phyloP scores from a whole-genome alignment of 1,140 invertebrate species.

The Harlomillsia oculata region DNA sequence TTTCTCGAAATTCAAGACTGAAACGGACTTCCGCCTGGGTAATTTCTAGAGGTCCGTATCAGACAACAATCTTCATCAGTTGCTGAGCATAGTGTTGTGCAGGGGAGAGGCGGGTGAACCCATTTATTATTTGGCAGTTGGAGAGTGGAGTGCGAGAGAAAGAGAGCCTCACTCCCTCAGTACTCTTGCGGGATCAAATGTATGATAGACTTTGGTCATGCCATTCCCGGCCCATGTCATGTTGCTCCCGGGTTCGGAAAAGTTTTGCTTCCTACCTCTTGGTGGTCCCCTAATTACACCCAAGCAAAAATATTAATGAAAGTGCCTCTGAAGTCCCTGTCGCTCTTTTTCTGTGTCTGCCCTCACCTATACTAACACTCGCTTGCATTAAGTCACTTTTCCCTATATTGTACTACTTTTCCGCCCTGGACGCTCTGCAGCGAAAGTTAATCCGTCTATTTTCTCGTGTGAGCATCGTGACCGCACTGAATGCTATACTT shows the following conservation, averaged over 20 bases:
- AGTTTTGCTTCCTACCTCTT: background rate
- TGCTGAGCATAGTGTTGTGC: conserved; percentile 1
- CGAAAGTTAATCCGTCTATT: conserved; percentile 2
- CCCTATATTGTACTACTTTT: background rate
- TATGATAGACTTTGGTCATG: conserved; percentile 11
- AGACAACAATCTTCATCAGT: conserved; percentile 8
- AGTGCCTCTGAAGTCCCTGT: background rate
- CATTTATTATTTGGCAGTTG: conserved; percentile 9
- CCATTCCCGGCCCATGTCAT: conserved; percentile 5
- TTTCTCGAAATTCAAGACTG: background rate
- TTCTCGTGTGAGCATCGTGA: too few species aligned
- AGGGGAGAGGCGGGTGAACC: conserved; percentile 5
- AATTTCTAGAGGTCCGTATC: background rate
- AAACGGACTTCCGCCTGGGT: background rate
- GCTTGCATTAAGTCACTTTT: too few species aligned
- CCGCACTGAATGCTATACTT: too few species aligned
- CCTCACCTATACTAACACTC: too few species aligned
- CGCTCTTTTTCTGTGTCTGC: background rate
- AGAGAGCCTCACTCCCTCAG: conserved; percentile 9
- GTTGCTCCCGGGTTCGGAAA: background rate
- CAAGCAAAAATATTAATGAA: conserved; percentile 1
- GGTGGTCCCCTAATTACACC: background rate
- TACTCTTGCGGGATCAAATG: conserved; percentile 4
- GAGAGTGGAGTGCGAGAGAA: conserved; percentile 6
- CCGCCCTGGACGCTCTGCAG: background rate